These are phyloP conservation scores for Nettapus auritus DNA, from an alignment of 2,113 vertebrate species.

Conservation along the genomic window DNA sequence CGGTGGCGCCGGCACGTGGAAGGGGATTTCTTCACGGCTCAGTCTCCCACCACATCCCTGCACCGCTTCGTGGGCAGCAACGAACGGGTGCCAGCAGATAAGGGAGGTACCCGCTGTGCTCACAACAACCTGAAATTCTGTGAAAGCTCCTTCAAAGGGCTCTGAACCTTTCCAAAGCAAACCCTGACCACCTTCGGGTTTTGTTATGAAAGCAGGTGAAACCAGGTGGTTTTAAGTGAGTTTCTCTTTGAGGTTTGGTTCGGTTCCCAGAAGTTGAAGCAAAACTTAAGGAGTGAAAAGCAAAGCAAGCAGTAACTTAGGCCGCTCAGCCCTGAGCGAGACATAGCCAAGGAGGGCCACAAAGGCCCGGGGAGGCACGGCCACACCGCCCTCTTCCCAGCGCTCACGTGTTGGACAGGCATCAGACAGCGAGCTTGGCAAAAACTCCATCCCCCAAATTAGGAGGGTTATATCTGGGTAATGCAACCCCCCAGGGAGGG, in stretches of 20 bases:
- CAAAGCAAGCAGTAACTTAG: background rate
- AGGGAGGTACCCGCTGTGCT: background rate
- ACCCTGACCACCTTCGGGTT: background rate
- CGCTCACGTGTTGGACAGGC: background rate
- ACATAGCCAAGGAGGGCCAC: background rate
- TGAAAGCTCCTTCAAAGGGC: background rate
- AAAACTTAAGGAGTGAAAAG: background rate
- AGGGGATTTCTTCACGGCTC: background rate
- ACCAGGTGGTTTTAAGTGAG: conserved; percentile 30
- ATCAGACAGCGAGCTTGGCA: background rate
- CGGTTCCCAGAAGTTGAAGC: conserved; percentile 18
- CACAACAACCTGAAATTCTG: background rate
- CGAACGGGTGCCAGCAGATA: background rate
- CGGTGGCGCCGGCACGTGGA: background rate
- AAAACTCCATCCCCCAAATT: background rate
- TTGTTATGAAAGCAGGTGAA: conserved; percentile 48
- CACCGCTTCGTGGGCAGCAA: background rate
- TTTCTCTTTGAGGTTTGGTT: conserved; percentile 32
- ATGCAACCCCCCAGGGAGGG: background rate
- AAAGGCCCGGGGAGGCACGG: background rate
- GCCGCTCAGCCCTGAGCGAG: background rate
- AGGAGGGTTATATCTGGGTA: conserved; percentile 13
- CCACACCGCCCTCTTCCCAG: background rate
- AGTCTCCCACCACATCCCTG: background rate
- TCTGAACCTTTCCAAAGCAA: background rate